phyloP scores from a whole-genome alignment of 2,888 invertebrate species.

The Cryptocephalus primarius region DNA sequence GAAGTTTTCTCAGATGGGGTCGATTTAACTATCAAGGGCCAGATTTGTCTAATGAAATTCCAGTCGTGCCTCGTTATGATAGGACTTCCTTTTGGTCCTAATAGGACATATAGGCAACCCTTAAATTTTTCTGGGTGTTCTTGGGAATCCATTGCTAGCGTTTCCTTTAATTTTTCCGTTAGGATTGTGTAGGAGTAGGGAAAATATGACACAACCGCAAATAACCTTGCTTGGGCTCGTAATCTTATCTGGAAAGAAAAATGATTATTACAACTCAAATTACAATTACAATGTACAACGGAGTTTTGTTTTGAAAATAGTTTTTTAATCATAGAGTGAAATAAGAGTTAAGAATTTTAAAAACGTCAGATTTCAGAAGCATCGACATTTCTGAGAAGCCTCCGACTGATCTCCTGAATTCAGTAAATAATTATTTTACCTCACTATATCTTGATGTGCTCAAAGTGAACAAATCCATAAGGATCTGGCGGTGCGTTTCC shows the following conservation, averaged over 20 bases:
- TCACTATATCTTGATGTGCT: conserved; percentile 57
- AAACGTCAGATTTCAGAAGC: too few species aligned
- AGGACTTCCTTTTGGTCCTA: conserved; percentile 54
- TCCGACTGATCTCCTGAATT: too few species aligned
- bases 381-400: too few species aligned
- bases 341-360: too few species aligned
- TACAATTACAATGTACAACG: too few species aligned
- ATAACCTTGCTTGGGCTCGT: conserved; percentile 55
- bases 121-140: conserved; percentile 60
- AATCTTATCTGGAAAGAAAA: conserved; percentile 45
- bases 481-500: conserved; percentile 46
- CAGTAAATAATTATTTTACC: conserved; percentile 32
- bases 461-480: conserved; percentile 50
- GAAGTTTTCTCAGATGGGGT: conserved; percentile 79
- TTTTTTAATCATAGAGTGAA: too few species aligned
- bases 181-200: conserved; percentile 60
- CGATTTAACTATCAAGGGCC: conserved; percentile 69
- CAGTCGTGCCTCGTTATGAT: conserved; percentile 66
- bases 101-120: conserved; percentile 67
- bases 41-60: conserved; percentile 56
- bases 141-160: conserved; percentile 49
- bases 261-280: not conserved
- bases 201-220: conserved; percentile 50
- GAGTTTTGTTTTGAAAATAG: too few species aligned
- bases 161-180: conserved; percentile 48